phyloP scores from a whole-genome alignment of 92 coral and sea anemone genomes.

The Diadumene lineata region DNA sequence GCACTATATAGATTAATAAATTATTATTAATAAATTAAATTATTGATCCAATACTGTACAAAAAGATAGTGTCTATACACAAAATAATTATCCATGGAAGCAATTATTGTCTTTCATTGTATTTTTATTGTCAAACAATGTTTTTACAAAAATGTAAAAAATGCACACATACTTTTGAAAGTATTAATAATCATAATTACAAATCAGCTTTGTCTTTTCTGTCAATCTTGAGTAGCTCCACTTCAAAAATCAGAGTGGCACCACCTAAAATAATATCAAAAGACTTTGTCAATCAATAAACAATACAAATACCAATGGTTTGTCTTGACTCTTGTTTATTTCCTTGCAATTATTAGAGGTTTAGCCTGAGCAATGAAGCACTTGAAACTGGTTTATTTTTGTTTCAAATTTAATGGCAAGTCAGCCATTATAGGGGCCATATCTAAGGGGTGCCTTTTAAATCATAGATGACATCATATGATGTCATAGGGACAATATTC shows the following conservation, averaged over 20 bases:
- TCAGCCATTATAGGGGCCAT: no score
- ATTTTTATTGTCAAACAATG: not conserved
- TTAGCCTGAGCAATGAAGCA: no score
- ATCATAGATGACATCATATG: no score
- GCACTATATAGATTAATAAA: no score
- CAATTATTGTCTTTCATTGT: not conserved
- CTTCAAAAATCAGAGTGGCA: slow-evolving; percentile 97
- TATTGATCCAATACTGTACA: no score
- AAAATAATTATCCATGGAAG: not conserved
- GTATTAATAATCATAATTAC: slow-evolving; percentile 19
- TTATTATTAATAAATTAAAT: no score
- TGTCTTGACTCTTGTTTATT: no score
- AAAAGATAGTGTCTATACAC: not conserved
- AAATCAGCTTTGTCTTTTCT: slow-evolving; percentile 60
- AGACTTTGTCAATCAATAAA: not conserved
- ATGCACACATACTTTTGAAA: not conserved
- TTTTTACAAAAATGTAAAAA: not conserved
- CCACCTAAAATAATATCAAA: slow-evolving; percentile 61
- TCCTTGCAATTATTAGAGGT: no score
- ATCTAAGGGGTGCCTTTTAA: no score
- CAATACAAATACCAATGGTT: slow-evolving; percentile 4
- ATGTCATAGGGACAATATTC: no score
- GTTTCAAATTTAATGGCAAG: no score
- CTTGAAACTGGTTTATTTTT: no score
- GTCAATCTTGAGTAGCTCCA: slow-evolving; percentile 90